A percentile compares a stretch with the other conserved stretches of the same genome.
Conservation (phyloP, 1,140 invertebrate species). For the Drosophila insularis region DNA sequence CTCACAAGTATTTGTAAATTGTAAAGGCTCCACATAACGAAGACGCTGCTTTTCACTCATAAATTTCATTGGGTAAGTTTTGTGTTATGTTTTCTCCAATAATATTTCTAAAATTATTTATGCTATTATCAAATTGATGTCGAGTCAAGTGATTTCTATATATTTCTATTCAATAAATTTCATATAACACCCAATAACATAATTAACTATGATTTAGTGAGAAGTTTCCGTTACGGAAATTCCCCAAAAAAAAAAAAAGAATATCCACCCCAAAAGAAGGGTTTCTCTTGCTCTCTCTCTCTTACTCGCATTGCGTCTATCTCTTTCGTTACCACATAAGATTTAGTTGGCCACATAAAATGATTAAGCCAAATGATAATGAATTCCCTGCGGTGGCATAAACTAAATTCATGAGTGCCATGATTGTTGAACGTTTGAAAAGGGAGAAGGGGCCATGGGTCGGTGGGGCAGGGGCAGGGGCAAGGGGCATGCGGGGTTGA, state of each 20-base stretch:
- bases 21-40: too few species aligned
- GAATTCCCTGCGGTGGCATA: slow-evolving; percentile 78
- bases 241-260: background rate
- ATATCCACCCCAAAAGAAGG: slow-evolving; percentile 19
- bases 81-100: too few species aligned
- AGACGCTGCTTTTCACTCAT: too few species aligned
- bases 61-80: too few species aligned
- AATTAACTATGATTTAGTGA: slow-evolving; percentile 24
- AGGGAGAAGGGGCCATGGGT: background rate
- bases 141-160: background rate
- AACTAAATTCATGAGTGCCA: slow-evolving; percentile 81
- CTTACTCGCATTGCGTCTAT: background rate
- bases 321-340: background rate
- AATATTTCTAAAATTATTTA: too few species aligned
- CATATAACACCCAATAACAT: slow-evolving; percentile 41
- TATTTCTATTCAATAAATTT: slow-evolving; percentile 17
- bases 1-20: too few species aligned
- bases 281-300: background rate
- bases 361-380: slow-evolving; percentile 76
- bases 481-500: background rate
- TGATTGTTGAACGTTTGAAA: slow-evolving; percentile 48
- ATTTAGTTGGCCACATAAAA: slow-evolving; percentile 57
- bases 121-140: background rate
- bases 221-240: slow-evolving; percentile 14
- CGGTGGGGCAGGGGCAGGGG: too few species aligned